Conservation (phyloP, 2,113 vertebrate genomes). For the Casuarius casuarius region DNA sequence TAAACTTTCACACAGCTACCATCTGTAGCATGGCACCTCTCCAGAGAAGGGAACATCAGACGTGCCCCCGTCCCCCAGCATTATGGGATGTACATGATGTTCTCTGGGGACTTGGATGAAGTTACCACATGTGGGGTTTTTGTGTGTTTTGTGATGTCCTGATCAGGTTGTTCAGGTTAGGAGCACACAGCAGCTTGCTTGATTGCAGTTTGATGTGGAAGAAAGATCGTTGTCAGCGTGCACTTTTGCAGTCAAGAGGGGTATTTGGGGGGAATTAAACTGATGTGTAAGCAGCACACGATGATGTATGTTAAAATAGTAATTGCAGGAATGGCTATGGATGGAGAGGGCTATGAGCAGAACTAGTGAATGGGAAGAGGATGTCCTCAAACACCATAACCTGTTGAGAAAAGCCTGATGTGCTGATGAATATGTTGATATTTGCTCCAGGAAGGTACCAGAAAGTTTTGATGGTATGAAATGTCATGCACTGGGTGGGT, state of each 20-base stretch:
- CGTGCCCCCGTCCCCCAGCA: fast-evolving
- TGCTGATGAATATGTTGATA: neutral
- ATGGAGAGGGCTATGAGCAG: neutral
- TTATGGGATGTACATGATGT: neutral
- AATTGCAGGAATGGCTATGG: neutral
- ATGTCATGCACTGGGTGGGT: neutral
- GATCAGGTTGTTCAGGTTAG: neutral
- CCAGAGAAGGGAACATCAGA: neutral
- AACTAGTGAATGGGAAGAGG: neutral
- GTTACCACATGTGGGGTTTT: neutral
- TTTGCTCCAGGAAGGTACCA: neutral
- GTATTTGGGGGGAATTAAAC: neutral
- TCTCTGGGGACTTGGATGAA: neutral
- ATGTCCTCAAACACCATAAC: neutral
- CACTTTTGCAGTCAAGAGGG: neutral
- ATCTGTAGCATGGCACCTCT: neutral
- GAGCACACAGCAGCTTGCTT: neutral
- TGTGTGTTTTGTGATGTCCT: neutral
- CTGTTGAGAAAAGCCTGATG: neutral
- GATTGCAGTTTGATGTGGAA: neutral
- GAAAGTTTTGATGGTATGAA: neutral
- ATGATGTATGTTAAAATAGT: neutral
- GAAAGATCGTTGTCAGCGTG: neutral
- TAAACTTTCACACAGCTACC: neutral
- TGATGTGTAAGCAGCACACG: neutral